Evolutionary conservation across 2,113 vertebrate species (phyloP).

Genomic region (Genyomyrus donnyi): DNA sequence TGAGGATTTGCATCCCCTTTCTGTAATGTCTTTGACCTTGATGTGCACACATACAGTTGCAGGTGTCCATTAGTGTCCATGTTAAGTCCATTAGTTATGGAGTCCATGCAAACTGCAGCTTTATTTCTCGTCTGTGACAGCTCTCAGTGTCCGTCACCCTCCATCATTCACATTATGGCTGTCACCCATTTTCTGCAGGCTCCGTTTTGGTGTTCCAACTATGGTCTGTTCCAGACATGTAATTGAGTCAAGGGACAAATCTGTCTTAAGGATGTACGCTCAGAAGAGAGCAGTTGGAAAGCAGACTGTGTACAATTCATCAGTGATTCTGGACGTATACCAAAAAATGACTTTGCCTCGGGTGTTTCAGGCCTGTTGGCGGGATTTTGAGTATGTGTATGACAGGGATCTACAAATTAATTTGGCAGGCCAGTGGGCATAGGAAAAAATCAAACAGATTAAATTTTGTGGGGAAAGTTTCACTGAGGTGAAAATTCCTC

Average conservation of each 20-base stretch:
- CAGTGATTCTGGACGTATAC: neutral
- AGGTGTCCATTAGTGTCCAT: conserved; percentile 44
- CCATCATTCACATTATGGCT: neutral
- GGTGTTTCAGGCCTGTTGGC: neutral
- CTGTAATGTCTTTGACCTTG: conserved; percentile 24
- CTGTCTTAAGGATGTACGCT: neutral
- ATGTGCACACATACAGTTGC: conserved; percentile 22
- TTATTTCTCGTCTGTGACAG: neutral
- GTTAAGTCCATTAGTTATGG: conserved; percentile 20
- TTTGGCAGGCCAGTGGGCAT: neutral
- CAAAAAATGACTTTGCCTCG: neutral
- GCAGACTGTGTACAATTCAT: neutral
- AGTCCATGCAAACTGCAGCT: neutral
- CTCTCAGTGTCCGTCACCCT: neutral
- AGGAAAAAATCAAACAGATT: neutral
- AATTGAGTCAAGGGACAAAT: neutral
- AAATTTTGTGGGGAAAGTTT: neutral
- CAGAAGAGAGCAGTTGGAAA: neutral
- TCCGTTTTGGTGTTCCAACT: neutral
- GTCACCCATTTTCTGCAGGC: neutral
- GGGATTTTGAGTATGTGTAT: neutral
- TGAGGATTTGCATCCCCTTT: neutral
- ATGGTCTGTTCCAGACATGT: conserved; percentile 4
- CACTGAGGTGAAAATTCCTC: neutral
- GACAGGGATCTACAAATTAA: neutral